Conservation (phyloP, 2,888 invertebrate genomes). For the Xanthia togata region DNA sequence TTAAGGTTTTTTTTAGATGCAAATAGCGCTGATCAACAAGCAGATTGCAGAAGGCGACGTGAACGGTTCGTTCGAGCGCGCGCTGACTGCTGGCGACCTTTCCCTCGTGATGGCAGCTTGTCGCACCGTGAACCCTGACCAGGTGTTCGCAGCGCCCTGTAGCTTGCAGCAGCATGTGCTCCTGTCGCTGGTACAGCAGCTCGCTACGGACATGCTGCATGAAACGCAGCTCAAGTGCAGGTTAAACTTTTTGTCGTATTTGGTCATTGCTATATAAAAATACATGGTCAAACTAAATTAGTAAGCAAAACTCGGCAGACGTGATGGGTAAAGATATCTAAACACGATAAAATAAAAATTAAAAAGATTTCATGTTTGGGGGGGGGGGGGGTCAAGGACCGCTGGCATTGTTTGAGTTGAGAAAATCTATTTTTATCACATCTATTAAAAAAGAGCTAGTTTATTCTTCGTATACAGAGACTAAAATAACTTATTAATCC, state of each 20-base stretch:
- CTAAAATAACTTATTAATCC: too few relatives aligned
- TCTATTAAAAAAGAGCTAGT: too few relatives aligned
- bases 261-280: too few relatives aligned
- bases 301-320: too few relatives aligned
- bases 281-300: too few relatives aligned
- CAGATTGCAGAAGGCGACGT: slow-evolving; percentile 91
- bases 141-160: slow-evolving; percentile 93
- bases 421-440: too few relatives aligned
- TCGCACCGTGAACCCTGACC: slow-evolving; percentile 94
- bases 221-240: slow-evolving; percentile 91
- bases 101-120: slow-evolving; percentile 96
- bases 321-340: too few relatives aligned
- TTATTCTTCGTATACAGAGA: too few relatives aligned
- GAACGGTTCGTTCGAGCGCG: slow-evolving; percentile 96
- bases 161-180: slow-evolving; percentile 95
- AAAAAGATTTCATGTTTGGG: too few relatives aligned
- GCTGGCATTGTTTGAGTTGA: too few relatives aligned
- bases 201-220: slow-evolving; percentile 96
- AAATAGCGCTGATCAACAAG: slow-evolving; percentile 77
- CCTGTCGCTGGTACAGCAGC: slow-evolving; percentile 97
- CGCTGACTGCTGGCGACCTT: slow-evolving; percentile 95
- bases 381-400: too few relatives aligned
- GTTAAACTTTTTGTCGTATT: slow-evolving; percentile 60
- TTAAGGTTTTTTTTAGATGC: slow-evolving; percentile 71
- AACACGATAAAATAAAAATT: not conserved